Evolutionary conservation across 2,113 vertebrate genomes (phyloP).

Genomic region (Hylia prasina): DNA sequence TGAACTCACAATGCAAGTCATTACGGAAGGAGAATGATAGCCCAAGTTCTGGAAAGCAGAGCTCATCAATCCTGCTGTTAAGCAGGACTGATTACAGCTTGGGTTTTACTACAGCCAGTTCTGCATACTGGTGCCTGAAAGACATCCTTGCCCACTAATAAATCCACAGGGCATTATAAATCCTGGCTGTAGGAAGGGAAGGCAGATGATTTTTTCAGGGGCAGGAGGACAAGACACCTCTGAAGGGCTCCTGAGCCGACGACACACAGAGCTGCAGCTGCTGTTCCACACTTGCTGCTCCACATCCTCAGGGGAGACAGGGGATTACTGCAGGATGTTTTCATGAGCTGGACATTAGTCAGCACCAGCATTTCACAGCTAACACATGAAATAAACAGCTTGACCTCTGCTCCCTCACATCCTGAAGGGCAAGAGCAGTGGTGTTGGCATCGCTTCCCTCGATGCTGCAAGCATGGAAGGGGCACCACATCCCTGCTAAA

Average conservation of each 20-base stretch:
- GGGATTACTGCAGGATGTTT: not conserved
- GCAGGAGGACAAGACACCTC: not conserved
- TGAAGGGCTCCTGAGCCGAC: not conserved
- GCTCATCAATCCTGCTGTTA: not conserved
- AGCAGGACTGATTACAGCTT: not conserved
- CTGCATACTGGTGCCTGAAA: not conserved
- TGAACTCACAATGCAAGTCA: not conserved
- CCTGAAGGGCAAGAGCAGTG: fast-evolving
- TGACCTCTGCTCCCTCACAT: not conserved
- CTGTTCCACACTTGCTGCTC: not conserved
- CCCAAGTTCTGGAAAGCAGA: not conserved
- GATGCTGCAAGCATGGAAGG: fast-evolving
- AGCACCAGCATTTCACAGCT: not conserved
- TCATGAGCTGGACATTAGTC: not conserved
- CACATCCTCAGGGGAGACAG: not conserved
- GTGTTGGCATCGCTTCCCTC: fast-evolving
- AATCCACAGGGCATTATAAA: not conserved
- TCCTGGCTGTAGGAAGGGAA: not conserved
- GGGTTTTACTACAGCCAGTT: fast-evolving
- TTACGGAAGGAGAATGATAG: fast-evolving
- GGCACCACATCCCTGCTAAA: not conserved
- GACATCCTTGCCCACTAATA: not conserved
- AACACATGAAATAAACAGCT: not conserved
- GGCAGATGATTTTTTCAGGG: not conserved
- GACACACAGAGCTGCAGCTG: not conserved